phyloP scores from a whole-genome alignment of 2,113 vertebrate genomes.

The Chamaea fasciata region DNA sequence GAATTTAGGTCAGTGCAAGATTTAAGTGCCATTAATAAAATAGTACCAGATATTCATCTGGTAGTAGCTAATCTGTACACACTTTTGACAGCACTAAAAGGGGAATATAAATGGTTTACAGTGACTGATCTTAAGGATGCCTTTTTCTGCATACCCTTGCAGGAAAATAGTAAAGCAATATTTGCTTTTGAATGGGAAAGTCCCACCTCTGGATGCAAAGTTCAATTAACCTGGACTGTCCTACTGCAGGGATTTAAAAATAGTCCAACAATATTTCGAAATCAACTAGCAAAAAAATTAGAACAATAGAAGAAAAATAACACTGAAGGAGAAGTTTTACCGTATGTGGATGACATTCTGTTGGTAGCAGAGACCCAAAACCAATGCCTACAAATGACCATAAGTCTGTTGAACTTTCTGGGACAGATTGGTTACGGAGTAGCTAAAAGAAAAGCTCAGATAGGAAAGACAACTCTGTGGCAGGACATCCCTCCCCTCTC shows the following conservation, averaged over 20 bases:
- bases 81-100: no score
- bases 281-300: background rate
- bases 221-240: background rate
- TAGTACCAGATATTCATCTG: no score
- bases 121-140: no score
- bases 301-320: background rate
- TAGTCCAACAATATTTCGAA: background rate
- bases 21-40: no score
- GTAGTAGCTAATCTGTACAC: no score
- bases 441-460: background rate
- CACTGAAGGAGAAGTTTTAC: background rate
- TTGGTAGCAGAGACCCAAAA: background rate
- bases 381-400: background rate
- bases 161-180: no score
- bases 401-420: background rate
- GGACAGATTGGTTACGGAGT: background rate
- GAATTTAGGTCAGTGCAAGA: no score
- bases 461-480: background rate
- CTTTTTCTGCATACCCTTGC: no score
- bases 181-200: background rate
- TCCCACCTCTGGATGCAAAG: background rate
- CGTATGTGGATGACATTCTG: background rate
- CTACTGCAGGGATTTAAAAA: background rate
- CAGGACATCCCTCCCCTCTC: no score
- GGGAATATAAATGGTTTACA: no score